Base-by-base conservation (phyloP, 2,797 vertebrate genomes). In the Erethizon dorsatum region DNA sequence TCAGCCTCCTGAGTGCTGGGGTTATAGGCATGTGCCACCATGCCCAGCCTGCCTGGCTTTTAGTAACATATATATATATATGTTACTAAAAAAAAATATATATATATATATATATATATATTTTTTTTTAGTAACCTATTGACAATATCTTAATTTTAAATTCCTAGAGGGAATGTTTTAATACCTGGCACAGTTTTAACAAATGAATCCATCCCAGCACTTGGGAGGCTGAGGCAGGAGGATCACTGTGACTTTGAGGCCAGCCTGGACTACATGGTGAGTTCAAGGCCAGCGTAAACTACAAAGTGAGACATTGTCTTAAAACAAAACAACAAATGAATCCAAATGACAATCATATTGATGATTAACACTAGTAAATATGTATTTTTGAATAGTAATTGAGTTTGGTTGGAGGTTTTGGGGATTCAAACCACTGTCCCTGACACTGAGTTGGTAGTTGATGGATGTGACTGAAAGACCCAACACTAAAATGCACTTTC, bases 91-190 rank as follows among this genome's bases (percentile, higher is more conserved):
- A n/a, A n/a, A n/a, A n/a, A n/a, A 41, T 41, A 41, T 41, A 41
- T 41, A 41, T 41, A 41, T 41, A 41, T 41, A 41, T 41, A 41
- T 41, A 41, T 41, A 41, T 41, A 41, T 41, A 41, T 41, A 41
- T 41, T 41, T 41, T 41, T 41, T 67, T 67, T 67, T 18, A n/a
- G 22, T 83, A 89, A 82, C 5, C 14, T 41, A 52, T 47, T 78
- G 37, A 83, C 69, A 97, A 47, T 47, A 88, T 41, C 24, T 92
- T 79, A 59, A 91, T 75, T 92, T 97, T 93, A 79, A 83, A n/a
- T 80, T 93, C 15, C 45, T 80, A 79, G 33, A 85, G 18, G 17
- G 28, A 73, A 88, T 8, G 15, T 85, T 75, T 85, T 95, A 83
- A 47, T 33, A 92, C 4, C 7, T 41, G 4, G 10, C 33, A 88